Evolutionary conservation across 2,888 invertebrate genomes (phyloP).

Genomic region (Pomacea canaliculata): DNA sequence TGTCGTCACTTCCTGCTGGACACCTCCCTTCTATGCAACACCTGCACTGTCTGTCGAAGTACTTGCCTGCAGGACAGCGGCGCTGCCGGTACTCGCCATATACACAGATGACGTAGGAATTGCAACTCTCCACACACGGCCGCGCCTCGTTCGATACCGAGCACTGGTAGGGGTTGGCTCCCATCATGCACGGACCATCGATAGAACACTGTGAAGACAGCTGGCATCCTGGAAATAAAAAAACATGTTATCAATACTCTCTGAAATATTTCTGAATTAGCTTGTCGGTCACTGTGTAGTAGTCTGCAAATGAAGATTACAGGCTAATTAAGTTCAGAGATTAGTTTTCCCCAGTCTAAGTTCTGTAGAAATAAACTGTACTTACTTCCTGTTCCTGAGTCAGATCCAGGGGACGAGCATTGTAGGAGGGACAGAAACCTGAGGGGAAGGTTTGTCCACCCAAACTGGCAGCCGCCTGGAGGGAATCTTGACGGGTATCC

Average conservation of each 20-base stretch:
- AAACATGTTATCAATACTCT: too few relatives aligned
- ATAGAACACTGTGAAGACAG: conserved; percentile 24
- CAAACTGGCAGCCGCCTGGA: conserved; percentile 52
- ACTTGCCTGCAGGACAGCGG: conserved; percentile 26
- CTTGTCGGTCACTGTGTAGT: too few relatives aligned
- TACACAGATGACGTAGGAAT: conserved; percentile 32
- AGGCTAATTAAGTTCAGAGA: too few relatives aligned
- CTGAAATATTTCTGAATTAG: too few relatives aligned
- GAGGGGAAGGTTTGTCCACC: conserved; percentile 21
- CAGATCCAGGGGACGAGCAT: not conserved
- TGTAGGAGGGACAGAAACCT: not conserved
- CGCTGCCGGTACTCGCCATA: conserved; percentile 35
- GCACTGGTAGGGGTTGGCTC: conserved; percentile 19
- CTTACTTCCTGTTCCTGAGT: not conserved
- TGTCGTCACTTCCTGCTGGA: not conserved
- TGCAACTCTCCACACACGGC: conserved; percentile 30
- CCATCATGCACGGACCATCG: conserved; percentile 5
- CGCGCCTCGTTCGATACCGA: conserved; percentile 24
- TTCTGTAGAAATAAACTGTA: too few relatives aligned
- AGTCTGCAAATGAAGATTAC: too few relatives aligned
- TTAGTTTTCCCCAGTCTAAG: too few relatives aligned
- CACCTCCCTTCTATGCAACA: conserved; percentile 10
- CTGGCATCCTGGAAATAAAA: conserved; percentile 19
- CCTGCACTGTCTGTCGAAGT: conserved; percentile 18
- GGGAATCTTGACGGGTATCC: conserved; percentile 56